phyloP scores from a whole-genome alignment of 2,113 vertebrate species.

The Chionodraco myersi region DNA sequence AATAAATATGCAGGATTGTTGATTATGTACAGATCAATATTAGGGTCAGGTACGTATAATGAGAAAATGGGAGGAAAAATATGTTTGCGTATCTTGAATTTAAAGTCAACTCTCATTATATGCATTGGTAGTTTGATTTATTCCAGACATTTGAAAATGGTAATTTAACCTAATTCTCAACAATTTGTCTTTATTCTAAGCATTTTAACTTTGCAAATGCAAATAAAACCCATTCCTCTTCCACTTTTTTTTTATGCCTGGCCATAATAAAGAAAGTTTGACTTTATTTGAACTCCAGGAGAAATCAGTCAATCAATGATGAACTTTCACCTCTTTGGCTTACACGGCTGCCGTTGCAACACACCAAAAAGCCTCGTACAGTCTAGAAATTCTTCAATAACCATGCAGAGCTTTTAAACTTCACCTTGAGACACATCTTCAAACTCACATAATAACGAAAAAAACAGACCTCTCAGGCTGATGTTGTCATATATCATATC shows the following conservation, averaged over 20 bases:
- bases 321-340: not conserved
- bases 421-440: not conserved
- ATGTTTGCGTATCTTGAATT: too few relatives aligned
- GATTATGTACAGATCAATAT: not conserved
- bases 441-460: constrained; percentile 5
- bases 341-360: not conserved
- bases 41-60: too few relatives aligned
- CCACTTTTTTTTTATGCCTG: too few relatives aligned
- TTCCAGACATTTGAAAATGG: too few relatives aligned
- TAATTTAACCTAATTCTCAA: too few relatives aligned
- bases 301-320: not conserved
- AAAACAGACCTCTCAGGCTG: constrained; percentile 22
- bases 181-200: too few relatives aligned
- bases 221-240: too few relatives aligned
- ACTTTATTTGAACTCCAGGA: not conserved
- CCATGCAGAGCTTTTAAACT: not conserved
- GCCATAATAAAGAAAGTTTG: too few relatives aligned
- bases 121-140: too few relatives aligned
- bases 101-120: too few relatives aligned
- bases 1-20: not conserved
- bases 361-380: not conserved
- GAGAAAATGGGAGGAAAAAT: too few relatives aligned
- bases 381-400: constrained; percentile 9
- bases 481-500: constrained; percentile 39
- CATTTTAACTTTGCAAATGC: too few relatives aligned